Conservation (phyloP, 2,888 invertebrate species). For the Andrena fulva region DNA sequence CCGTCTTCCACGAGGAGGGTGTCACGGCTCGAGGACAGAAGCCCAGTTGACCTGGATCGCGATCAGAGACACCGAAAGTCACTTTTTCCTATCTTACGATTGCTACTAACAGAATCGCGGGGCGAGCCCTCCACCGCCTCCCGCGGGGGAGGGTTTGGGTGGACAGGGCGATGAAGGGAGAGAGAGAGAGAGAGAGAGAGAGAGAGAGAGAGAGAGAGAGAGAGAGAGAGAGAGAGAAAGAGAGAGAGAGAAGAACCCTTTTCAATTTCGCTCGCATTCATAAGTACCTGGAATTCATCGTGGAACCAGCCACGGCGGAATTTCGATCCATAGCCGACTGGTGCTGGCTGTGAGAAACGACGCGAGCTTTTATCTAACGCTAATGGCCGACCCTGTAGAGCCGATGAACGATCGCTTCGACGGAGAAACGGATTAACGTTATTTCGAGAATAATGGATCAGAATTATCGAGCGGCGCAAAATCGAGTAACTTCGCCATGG, state of each 20-base stretch:
- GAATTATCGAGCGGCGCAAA: conserved; percentile 7
- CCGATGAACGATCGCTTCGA: conserved; percentile 17
- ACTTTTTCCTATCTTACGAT: conserved; percentile 59
- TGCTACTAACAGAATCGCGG: conserved; percentile 41
- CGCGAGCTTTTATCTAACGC: conserved; percentile 28
- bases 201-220: too few species aligned
- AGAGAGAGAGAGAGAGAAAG: too few species aligned
- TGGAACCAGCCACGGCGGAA: conserved; percentile 1
- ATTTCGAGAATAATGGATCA: conserved; percentile 2
- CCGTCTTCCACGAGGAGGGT: conserved; percentile 69
- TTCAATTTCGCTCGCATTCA: conserved; percentile 56
- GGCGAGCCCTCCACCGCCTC: background rate
- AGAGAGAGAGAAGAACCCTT: conserved; percentile 22
- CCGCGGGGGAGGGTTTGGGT: background rate
- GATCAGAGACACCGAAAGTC: conserved; percentile 72
- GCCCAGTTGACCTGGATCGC: conserved; percentile 73
- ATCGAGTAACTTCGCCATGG: conserved; percentile 1
- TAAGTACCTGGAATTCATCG: conserved; percentile 40
- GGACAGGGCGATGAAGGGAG: too few species aligned
- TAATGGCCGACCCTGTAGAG: conserved; percentile 6
- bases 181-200: too few species aligned
- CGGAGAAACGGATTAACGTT: conserved; percentile 9
- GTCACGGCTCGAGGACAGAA: conserved; percentile 69
- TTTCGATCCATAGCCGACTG: conserved; percentile 18
- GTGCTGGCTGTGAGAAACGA: too few species aligned